Base-by-base conservation (phyloP, 2,113 vertebrate species). In the Rhombomys opimus region DNA sequence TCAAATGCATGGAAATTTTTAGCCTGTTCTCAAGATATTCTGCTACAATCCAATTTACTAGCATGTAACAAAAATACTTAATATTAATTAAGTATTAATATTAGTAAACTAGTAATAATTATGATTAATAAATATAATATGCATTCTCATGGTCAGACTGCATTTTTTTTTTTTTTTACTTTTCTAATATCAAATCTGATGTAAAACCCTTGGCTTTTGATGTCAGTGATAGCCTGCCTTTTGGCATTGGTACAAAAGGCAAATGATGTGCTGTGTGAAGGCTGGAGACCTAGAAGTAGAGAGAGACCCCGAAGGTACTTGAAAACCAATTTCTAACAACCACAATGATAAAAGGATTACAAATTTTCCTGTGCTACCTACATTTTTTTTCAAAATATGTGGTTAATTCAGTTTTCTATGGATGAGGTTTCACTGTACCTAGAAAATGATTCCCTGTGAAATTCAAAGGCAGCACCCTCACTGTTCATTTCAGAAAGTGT, bases 401-500 rank as follows among this genome's bases (percentile, higher is more conserved):
- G 41, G 46, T 35, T 90, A 78, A 87, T 90, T 95, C 13, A 73
- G 30, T 89, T 84, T 97, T 89, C 41, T 84, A 20, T 72, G 41
- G 81, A 7, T 3, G n/a, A 54, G 90, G 75, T 17, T 65, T 78
- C 57, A 85, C 77, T 84, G 22, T 92, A 57, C 27, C 59, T 89
- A 89, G 68, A 94, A 94, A 81, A 89, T 46, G 25, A 61, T 80
- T 72, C 23, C 70, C 57, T 96, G 75, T 90, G 80, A 95, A 93
- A 89, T 93, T 91, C 50, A 91, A 22, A 67, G 93, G 94, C 46
- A 89, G 0, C 20, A 54, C 18, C 7, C 57, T 93, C 11, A 80
- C 50, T 93, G 25, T 89, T 89, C 73, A 41, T 84, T 91, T 95
- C 27, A 75, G 86, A 94, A 95, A 46, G 65, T 93, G 46, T 94